A percentile compares a stretch with the other conserved stretches of the same genome.
These are phyloP conservation scores for Synanthedon myopaeformis DNA, from an alignment of 2,888 invertebrate species.

Conservation along the genomic window DNA sequence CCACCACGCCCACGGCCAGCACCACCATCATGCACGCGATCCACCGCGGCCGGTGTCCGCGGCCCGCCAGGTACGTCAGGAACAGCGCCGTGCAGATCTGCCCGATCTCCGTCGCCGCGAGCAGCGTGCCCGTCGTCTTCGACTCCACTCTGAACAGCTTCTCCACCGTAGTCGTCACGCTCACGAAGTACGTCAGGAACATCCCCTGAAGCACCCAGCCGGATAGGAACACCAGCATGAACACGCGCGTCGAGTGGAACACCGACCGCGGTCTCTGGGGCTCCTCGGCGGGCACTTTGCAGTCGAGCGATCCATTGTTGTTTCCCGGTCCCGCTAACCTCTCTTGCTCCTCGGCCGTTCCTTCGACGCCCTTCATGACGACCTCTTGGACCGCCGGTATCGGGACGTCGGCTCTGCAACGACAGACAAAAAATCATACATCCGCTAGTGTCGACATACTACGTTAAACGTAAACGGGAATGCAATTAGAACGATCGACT, in stretches of 20 bases:
- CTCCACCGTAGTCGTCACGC: conserved; percentile 93
- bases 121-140: conserved; percentile 88
- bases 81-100: conserved; percentile 91
- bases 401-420: conserved; percentile 51
- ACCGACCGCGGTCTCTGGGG: conserved; percentile 74
- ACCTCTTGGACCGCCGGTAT: conserved; percentile 48
- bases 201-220: conserved; percentile 91
- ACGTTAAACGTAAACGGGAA: no score
- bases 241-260: conserved; percentile 89
- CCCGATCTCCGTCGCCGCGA: conserved; percentile 93
- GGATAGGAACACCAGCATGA: conserved; percentile 88
- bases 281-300: conserved; percentile 74
- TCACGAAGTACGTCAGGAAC: conserved; percentile 95
- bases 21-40: conserved; percentile 93
- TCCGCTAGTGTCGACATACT: background rate
- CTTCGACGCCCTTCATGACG: conserved; percentile 65
- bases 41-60: conserved; percentile 93
- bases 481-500: conserved; percentile 21
- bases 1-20: conserved; percentile 86
- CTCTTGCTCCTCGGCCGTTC: conserved; percentile 63
- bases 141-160: conserved; percentile 93
- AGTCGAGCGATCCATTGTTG: conserved; percentile 82
- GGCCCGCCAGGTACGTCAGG: conserved; percentile 90
- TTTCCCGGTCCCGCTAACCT: conserved; percentile 57
- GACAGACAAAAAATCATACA: conserved; percentile 10